Evolutionary conservation across 2,888 invertebrate genomes (phyloP).

Genomic region (Synergus umbraculus): DNA sequence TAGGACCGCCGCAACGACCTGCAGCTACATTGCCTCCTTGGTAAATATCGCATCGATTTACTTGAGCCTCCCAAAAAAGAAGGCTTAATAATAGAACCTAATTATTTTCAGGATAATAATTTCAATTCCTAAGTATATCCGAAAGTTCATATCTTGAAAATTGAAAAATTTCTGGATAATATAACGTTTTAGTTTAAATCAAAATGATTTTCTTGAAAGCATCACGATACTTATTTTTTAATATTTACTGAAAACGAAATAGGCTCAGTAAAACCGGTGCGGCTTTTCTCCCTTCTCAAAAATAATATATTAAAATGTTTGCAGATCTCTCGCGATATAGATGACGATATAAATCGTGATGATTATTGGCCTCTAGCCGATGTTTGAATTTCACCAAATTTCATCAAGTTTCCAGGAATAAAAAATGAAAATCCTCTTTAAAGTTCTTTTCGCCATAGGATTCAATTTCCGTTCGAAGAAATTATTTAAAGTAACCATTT

Average conservation of each 20-base stretch:
- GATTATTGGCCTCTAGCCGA: slow-evolving; percentile 56
- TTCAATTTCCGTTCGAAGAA: slow-evolving; percentile 15
- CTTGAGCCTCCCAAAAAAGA: slow-evolving; percentile 13
- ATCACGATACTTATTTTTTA: background rate
- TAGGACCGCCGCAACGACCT: slow-evolving; percentile 51
- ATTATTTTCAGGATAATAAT: background rate
- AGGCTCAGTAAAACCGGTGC: slow-evolving; percentile 48
- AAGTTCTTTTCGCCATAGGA: background rate
- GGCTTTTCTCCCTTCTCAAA: slow-evolving; percentile 5
- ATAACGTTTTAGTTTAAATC: background rate
- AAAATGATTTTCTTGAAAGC: background rate
- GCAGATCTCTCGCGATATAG: slow-evolving; percentile 62
- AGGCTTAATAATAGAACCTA: background rate
- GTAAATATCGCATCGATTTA: slow-evolving; percentile 62
- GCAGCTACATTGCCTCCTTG: slow-evolving; percentile 49
- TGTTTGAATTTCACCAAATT: slow-evolving; percentile 50
- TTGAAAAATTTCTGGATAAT: background rate
- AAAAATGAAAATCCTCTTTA: background rate
- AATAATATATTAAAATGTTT: slow-evolving; percentile 52
- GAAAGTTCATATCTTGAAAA: too few species aligned
- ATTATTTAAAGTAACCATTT: slow-evolving; percentile 1
- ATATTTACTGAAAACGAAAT: background rate
- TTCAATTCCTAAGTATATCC: background rate
- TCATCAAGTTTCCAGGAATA: slow-evolving; percentile 25
- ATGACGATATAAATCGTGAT: slow-evolving; percentile 56